Evolutionary conservation across 2,888 invertebrate species (phyloP), one percentile per base, ranked within the genome.

Genomic region (Chymomyza caudatula): DNA sequence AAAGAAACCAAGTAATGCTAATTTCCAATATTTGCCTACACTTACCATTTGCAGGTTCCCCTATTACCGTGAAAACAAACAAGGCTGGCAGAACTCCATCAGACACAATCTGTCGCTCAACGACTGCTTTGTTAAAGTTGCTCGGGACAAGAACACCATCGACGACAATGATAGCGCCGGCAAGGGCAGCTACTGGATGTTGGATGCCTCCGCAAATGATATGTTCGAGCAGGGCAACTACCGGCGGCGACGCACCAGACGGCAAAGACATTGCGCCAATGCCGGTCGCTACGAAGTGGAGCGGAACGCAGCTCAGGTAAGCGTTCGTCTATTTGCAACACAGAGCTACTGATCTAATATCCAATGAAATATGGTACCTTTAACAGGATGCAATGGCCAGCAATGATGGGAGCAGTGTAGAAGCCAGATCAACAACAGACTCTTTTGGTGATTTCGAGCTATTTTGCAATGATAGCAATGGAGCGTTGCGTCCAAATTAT

Each of bases 171-270:
- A 89, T 55, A 87, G 87, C 57, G 88, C 85, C 3, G 95, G 95
- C 1, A 96, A 96, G 88, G 95, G 95, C 11, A 94, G 94, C 80
- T 96, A 94, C 88, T 96, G 96, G 96, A 94, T 94, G 83, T 89
- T 96, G 77, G 95, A 96, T 88, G 94, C 96, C 0, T 92, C 95
- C 61, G 94, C 95, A 51, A 92, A 93, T 75, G 95, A 95, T 88
- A 96, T 96, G 96, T 96, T 96, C 88, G 96, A 96, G 87, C 95
- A 96, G 84, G 96, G 96, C n/a, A 96, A 95, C 87, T 96, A 95
- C 89, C 91, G 96, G 60, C 91, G 96, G 55, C 90, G 96, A 63
- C 92, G 94, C 76, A 93, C 94, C 53, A 91, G 94, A 60, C 89
- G 92, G 13, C 93, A 93, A 73, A 89, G 92, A 25, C 89, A 90